Evolutionary conservation across 2,888 invertebrate species (phyloP), one percentile per base, ranked within the genome.

Genomic region (Caenorhabditis doughertyi): DNA sequence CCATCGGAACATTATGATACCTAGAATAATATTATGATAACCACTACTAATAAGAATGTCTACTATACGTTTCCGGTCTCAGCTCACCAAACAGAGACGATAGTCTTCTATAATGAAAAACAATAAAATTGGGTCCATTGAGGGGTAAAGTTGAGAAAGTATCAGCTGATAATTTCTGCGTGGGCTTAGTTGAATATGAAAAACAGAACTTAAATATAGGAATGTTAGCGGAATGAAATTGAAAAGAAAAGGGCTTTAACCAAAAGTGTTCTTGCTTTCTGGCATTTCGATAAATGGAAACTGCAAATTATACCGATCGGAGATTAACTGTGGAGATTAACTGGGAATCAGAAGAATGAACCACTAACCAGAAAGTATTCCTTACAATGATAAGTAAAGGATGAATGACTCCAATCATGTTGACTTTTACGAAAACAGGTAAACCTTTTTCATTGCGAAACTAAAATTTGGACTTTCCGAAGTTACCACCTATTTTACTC

Each of bases 71-170:
- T 27, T 32, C 18, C 39, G 7, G 44, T 47, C 68, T 53, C n/a
- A n/a, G n/a, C n/a, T n/a, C n/a, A n/a, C n/a, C n/a, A n/a, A n/a
- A n/a, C n/a, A n/a, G n/a, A n/a, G n/a, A 0, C 76, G 58, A 68
- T 68, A 76, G 51, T 56, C 56, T 16, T 68, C 60, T n/a, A 76
- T 68, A 16, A 77, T 39, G n/a, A 77, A 27, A 21, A 77, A 49
- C 55, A 70, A 29, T 16, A 68, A 44, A 4, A 76, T 16, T 2
- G 76, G 68, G 42, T 76, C 76, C 9, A 76, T 35, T 25, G 47
- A 49, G 3, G 76, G 76, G 23, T 76, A 76, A 23, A 76, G n/a
- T 21, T 68, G 68, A 11, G 68, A 27, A 7, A 60, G n/a, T 7
- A 76, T 60, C 9, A 68, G 29, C 70, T 70, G 68, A 53, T 68